phyloP scores from a whole-genome alignment of 2,113 vertebrate genomes.

The Arothron firmamentum region DNA sequence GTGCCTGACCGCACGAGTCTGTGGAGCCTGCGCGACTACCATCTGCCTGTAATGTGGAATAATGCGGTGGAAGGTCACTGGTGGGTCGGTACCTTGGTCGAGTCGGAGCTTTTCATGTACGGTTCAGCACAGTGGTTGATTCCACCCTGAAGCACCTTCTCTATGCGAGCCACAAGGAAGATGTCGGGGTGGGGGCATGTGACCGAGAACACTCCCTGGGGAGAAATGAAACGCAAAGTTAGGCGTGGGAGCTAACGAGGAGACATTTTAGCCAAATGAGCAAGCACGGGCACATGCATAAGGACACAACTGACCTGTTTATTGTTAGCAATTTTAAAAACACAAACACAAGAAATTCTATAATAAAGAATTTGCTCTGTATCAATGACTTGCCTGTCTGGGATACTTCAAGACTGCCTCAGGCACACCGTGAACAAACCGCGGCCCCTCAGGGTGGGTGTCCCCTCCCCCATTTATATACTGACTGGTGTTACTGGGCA shows the following conservation, averaged over 20 bases:
- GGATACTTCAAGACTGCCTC: conserved; percentile 86
- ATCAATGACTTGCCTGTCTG: conserved; percentile 77
- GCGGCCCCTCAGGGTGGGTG: conserved; percentile 61
- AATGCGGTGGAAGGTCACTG: conserved; percentile 5
- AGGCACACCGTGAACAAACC: conserved; percentile 71
- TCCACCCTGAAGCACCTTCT: conserved; percentile 96
- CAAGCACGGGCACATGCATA: background rate
- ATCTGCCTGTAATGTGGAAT: conserved; percentile 37
- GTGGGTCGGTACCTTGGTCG: conserved; percentile 83
- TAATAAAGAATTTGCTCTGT: background rate
- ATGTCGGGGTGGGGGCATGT: conserved; percentile 94
- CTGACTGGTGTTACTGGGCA: conserved; percentile 68
- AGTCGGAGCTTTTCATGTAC: conserved; percentile 97
- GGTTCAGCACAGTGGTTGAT: conserved; percentile 94
- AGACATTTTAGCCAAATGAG: too few species aligned
- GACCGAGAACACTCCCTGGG: conserved; percentile 93
- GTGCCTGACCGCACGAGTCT: too few species aligned
- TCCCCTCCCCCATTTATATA: conserved; percentile 82
- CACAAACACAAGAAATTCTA: background rate
- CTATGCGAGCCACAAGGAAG: conserved; percentile 94
- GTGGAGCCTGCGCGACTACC: conserved; percentile 6
- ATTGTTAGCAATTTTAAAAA: background rate
- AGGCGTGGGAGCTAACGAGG: too few species aligned
- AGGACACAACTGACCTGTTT: background rate
- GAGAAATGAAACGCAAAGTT: conserved; percentile 1